Conservation (phyloP, 2,888 invertebrate species). For the Cosmopolites sordidus region DNA sequence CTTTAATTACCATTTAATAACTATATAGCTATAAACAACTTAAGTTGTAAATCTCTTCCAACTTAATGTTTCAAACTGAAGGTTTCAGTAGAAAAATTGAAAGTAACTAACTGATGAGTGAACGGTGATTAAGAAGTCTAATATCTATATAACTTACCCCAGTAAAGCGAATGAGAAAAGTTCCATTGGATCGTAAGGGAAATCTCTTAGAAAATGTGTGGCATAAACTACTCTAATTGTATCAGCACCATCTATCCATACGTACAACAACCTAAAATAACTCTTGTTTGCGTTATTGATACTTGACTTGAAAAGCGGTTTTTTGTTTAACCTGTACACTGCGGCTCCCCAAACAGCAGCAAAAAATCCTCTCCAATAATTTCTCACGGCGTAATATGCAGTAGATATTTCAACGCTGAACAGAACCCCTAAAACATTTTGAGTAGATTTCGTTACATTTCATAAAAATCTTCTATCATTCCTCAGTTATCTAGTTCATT, state of each 20-base stretch:
- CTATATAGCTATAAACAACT: no score
- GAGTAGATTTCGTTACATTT: background rate
- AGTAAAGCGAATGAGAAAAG: constrained; percentile 86
- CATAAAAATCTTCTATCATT: no score
- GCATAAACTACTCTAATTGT: constrained; percentile 90
- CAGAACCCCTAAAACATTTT: constrained; percentile 70
- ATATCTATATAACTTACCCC: constrained; percentile 72
- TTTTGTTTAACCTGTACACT: constrained; percentile 72
- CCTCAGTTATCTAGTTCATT: no score
- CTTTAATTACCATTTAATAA: no score
- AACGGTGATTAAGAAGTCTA: no score
- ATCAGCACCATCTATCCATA: constrained; percentile 89
- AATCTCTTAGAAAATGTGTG: constrained; percentile 85
- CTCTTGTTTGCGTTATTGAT: no score
- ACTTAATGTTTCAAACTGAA: no score
- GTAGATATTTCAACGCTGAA: constrained; percentile 98
- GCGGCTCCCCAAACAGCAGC: constrained; percentile 95
- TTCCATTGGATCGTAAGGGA: constrained; percentile 94
- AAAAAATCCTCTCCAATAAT: constrained; percentile 97
- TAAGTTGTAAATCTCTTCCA: no score
- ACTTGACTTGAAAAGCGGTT: no score
- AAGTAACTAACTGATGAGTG: no score
- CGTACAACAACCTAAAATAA: constrained; percentile 67
- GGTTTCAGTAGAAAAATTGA: no score
- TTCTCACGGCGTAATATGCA: constrained; percentile 94